Percentiles rank a stretch among this genome's conserved stretches.
phyloP scores from a whole-genome alignment of 2,113 vertebrate species.

The Promerops cafer region DNA sequence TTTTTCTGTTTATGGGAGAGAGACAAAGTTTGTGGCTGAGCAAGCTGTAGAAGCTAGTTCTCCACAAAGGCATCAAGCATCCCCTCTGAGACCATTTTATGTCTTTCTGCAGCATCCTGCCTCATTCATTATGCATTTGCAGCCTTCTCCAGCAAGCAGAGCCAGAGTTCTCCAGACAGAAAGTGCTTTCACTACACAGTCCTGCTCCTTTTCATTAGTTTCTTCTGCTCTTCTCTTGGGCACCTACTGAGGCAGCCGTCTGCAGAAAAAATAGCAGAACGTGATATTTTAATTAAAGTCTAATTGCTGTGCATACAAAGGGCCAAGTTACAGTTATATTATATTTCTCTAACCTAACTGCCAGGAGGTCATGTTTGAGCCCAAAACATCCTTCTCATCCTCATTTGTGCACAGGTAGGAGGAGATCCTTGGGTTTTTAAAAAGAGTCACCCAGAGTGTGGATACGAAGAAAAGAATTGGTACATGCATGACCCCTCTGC shows the following conservation, averaged over 20 bases:
- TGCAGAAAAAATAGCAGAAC: neutral
- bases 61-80: neutral
- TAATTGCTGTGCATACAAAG: neutral
- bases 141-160: neutral
- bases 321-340: neutral
- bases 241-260: neutral
- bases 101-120: neutral
- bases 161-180: neutral
- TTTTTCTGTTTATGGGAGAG: neutral
- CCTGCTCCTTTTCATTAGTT: neutral
- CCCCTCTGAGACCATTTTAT: neutral
- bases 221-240: neutral
- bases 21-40: neutral
- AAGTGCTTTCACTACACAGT: neutral
- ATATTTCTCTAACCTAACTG: neutral
- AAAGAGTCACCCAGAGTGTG: neutral
- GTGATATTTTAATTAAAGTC: conserved; percentile 17
- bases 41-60: neutral
- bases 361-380: neutral
- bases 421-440: neutral
- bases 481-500: accelerated
- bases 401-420: neutral
- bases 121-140: conserved; percentile 24
- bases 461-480: accelerated
- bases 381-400: neutral